These are phyloP conservation scores for Embiotoca jacksoni DNA, from an alignment of 2,113 vertebrate species.

Conservation along the genomic window DNA sequence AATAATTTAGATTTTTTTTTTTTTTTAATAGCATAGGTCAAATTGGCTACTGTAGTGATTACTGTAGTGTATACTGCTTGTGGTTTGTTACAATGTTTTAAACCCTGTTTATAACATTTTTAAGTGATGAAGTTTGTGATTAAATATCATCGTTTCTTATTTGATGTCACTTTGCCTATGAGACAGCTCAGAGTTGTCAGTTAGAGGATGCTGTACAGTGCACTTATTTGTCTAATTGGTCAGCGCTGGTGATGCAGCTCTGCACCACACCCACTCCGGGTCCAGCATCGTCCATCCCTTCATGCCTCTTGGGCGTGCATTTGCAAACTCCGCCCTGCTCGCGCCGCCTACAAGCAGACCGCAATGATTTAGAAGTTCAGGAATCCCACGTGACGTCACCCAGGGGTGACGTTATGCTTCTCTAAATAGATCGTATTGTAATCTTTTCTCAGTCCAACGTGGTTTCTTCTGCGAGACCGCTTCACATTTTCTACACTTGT, in stretches of 20 bases:
- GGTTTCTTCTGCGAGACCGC: constrained; percentile 94
- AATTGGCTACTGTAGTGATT: too few relatives aligned
- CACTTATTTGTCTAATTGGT: constrained; percentile 10
- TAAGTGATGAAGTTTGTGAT: background rate
- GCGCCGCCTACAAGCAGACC: constrained; percentile 84
- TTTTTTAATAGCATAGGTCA: too few relatives aligned
- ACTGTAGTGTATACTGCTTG: too few relatives aligned
- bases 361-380: constrained; percentile 99
- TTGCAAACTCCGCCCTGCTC: constrained; percentile 71
- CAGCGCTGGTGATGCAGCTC: constrained; percentile 11
- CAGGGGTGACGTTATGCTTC: constrained; percentile 98
- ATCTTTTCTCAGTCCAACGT: constrained; percentile 99
- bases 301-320: constrained; percentile 56
- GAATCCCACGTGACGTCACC: constrained; percentile 99
- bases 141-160: background rate
- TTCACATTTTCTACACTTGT: constrained; percentile 93
- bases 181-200: background rate
- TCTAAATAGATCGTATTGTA: constrained; percentile 99
- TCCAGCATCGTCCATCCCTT: constrained; percentile 35
- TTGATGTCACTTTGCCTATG: background rate
- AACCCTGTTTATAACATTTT: too few relatives aligned
- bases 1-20: too few relatives aligned
- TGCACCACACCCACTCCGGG: constrained; percentile 70
- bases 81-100: too few relatives aligned
- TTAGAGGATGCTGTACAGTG: background rate